These are phyloP conservation scores for Philopotamus ludificatus DNA, from an alignment of 1,140 invertebrate genomes.

Conservation along the genomic window DNA sequence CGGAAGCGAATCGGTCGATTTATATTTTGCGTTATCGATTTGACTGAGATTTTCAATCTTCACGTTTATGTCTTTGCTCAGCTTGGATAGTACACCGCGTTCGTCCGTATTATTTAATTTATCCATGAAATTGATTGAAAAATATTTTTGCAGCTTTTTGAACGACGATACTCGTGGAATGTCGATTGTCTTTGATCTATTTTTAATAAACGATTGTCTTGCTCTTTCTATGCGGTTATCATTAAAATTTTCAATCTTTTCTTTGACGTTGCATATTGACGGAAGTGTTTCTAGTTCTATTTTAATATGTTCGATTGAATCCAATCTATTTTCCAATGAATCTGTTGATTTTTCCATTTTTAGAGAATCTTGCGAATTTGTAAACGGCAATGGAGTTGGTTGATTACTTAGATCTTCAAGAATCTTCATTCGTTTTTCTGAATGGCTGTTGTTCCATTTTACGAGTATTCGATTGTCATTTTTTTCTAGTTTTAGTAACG, in stretches of 20 bases:
- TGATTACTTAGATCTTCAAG: conserved; percentile 21
- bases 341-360: neutral
- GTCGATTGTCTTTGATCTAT: conserved; percentile 38
- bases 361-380: neutral
- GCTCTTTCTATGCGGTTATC: conserved; percentile 2
- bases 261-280: conserved; percentile 24
- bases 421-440: conserved; percentile 22
- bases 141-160: conserved; percentile 32
- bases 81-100: neutral
- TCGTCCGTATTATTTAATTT: neutral
- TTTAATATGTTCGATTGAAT: conserved; percentile 8
- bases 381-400: conserved; percentile 5
- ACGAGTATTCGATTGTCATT: conserved; percentile 12
- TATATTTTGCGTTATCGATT: neutral
- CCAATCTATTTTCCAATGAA: neutral
- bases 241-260: conserved; percentile 36
- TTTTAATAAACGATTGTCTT: conserved; percentile 30
- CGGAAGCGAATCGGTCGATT: conserved; percentile 31
- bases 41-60: neutral
- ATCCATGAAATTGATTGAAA: conserved; percentile 25
- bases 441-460: conserved; percentile 17
- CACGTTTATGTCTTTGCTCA: neutral
- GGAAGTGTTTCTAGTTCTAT: conserved; percentile 1
- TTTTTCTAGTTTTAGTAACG: conserved; percentile 26
- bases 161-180: conserved; percentile 23